Percentiles rank a stretch among this genome's conserved stretches.
These are phyloP conservation scores for Eupeodes latifasciatus DNA, from an alignment of 2,888 invertebrate species.

Conservation along the genomic window DNA sequence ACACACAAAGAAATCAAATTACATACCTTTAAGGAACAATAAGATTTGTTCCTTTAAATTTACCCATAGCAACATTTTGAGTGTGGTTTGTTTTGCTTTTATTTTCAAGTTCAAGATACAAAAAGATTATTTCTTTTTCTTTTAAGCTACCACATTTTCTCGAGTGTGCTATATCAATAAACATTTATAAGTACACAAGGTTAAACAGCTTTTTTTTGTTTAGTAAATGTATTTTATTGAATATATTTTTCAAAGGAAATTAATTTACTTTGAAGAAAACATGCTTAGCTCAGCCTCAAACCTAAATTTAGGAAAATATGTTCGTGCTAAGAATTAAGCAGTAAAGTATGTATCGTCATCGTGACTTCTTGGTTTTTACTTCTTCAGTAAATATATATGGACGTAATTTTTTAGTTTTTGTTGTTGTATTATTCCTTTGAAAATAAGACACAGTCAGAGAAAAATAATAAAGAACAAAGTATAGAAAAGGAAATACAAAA, in stretches of 20 bases:
- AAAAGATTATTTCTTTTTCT: background rate
- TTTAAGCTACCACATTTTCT: background rate
- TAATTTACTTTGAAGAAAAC: slow-evolving; percentile 29
- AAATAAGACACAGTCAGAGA: too few relatives aligned
- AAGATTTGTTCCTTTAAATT: background rate
- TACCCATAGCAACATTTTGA: background rate
- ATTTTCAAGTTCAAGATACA: slow-evolving; percentile 9
- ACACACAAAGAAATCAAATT: too few relatives aligned
- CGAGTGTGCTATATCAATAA: background rate
- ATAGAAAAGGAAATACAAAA: background rate
- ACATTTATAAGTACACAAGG: background rate
- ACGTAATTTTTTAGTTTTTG: slow-evolving; percentile 11
- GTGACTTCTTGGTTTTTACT: slow-evolving; percentile 8
- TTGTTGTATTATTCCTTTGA: background rate
- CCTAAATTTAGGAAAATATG: slow-evolving; percentile 14
- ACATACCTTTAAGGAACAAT: background rate
- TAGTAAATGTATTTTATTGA: slow-evolving; percentile 1
- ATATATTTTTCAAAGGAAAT: slow-evolving; percentile 30
- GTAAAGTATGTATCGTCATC: background rate
- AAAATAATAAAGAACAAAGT: background rate
- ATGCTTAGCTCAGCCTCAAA: background rate
- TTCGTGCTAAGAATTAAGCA: slow-evolving; percentile 9
- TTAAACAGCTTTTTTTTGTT: background rate
- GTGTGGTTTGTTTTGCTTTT: background rate
- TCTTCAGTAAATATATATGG: background rate